Evolutionary conservation across 1,140 invertebrate genomes (phyloP).

Genomic region (Carposina sasakii): DNA sequence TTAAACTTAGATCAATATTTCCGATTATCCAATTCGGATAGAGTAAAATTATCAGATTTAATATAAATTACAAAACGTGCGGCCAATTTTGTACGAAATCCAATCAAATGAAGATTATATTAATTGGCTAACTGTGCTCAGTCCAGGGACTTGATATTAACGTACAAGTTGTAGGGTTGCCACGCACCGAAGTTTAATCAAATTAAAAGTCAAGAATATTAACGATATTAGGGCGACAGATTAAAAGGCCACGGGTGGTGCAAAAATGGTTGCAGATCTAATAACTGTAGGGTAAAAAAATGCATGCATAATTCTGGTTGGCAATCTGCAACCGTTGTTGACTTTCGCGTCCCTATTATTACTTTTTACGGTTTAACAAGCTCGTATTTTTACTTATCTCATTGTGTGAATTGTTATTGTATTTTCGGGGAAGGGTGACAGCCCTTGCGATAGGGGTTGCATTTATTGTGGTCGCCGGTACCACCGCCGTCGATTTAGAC

Average conservation of each 20-base stretch:
- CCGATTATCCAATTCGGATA: too few relatives aligned
- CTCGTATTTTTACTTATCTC: constrained; percentile 68
- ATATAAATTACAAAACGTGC: too few relatives aligned
- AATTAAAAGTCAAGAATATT: not conserved
- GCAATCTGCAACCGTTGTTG: constrained; percentile 58
- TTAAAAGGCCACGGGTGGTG: constrained; percentile 18
- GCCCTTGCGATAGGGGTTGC: constrained; percentile 16
- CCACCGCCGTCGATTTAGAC: too few relatives aligned
- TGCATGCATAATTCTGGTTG: constrained; percentile 30
- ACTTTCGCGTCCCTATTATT: constrained; percentile 61
- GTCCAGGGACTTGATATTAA: too few relatives aligned
- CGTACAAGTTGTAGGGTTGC: too few relatives aligned
- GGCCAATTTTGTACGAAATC: too few relatives aligned
- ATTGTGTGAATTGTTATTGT: constrained; percentile 61
- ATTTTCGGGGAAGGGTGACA: constrained; percentile 44
- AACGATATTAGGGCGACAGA: not conserved
- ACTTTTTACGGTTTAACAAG: constrained; percentile 70
- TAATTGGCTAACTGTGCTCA: too few relatives aligned
- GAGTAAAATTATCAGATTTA: too few relatives aligned
- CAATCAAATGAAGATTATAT: too few relatives aligned
- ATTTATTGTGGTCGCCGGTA: constrained; percentile 4
- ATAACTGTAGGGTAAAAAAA: constrained; percentile 11
- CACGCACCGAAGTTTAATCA: too few relatives aligned
- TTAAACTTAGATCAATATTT: too few relatives aligned
- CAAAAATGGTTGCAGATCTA: constrained; percentile 21